phyloP scores from a whole-genome alignment of 2,113 vertebrate genomes.

The Kobus ellipsiprymnus region DNA sequence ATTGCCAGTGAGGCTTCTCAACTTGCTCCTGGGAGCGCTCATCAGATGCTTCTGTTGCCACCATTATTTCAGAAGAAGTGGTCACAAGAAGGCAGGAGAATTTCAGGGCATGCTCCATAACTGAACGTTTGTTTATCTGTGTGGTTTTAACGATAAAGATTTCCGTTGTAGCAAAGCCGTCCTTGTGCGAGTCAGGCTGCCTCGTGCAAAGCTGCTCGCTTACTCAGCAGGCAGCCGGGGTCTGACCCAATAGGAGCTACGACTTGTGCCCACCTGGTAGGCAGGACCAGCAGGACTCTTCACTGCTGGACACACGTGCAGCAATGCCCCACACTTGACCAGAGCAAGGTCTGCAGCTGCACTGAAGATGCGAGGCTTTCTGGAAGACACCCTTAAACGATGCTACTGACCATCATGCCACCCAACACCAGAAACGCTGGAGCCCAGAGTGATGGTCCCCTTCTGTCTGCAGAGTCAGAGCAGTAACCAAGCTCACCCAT shows the following conservation, averaged over 20 bases:
- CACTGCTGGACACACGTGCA: not conserved
- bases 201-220: not conserved
- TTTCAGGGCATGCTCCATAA: not conserved
- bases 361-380: not conserved
- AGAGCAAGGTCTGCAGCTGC: not conserved
- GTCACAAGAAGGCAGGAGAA: not conserved
- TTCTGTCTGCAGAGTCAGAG: too few relatives aligned
- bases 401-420: not conserved
- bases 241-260: conserved; percentile 7
- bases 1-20: not conserved
- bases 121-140: not conserved
- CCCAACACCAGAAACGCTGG: not conserved
- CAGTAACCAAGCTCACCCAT: too few relatives aligned
- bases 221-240: not conserved
- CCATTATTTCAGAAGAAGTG: not conserved
- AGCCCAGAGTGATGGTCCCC: not conserved
- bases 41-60: not conserved
- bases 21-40: not conserved
- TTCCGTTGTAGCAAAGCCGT: not conserved
- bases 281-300: not conserved
- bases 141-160: not conserved
- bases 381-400: not conserved
- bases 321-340: not conserved
- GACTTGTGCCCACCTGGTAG: not conserved
- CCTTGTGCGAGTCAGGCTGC: not conserved